These are phyloP conservation scores for Callorhinus ursinus DNA, from an alignment of 2,113 vertebrate genomes.

Conservation along the genomic window DNA sequence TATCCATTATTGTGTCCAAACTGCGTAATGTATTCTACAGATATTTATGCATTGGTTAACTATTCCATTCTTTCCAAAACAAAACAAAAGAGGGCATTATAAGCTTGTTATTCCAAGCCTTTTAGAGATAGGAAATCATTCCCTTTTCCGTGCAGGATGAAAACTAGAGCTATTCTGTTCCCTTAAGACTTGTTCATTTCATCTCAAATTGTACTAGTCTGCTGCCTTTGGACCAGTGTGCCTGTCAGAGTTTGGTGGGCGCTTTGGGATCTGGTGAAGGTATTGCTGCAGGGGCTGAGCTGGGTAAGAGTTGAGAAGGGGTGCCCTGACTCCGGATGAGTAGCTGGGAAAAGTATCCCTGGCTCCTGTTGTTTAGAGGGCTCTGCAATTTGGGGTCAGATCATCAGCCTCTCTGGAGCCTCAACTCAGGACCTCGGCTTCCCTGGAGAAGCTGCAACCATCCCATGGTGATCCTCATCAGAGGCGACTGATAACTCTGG, in stretches of 20 bases:
- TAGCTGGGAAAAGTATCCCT: neutral
- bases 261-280: neutral
- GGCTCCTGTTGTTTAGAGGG: neutral
- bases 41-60: neutral
- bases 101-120: neutral
- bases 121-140: slow-evolving; percentile 45
- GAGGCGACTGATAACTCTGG: neutral
- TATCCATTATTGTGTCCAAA: neutral
- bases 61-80: slow-evolving; percentile 19
- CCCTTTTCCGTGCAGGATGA: neutral
- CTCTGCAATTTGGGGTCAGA: neutral
- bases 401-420: neutral
- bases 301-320: neutral
- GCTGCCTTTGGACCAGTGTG: neutral
- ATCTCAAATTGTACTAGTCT: neutral
- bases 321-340: neutral
- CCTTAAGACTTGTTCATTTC: neutral
- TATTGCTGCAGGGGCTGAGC: neutral
- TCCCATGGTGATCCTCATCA: neutral
- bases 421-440: neutral
- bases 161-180: neutral
- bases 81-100: neutral
- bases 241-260: neutral
- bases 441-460: neutral
- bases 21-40: neutral